These are phyloP conservation scores for Andrena trimmerana DNA, from an alignment of 2,888 invertebrate species.

Conservation along the genomic window DNA sequence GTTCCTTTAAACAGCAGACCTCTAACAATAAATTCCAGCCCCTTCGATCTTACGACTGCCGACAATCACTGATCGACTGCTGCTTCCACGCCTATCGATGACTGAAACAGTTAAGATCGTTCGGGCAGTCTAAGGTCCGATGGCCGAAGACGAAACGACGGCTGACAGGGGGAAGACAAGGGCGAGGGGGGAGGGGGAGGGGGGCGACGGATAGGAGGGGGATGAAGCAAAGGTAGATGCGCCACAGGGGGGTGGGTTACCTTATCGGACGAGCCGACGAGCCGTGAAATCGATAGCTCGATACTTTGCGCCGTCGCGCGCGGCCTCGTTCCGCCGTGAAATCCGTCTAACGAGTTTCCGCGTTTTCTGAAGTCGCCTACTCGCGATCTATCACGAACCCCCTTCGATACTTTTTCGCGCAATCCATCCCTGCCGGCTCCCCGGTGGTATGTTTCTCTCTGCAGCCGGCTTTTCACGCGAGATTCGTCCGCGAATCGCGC, in stretches of 20 bases:
- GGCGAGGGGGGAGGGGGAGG: neutral
- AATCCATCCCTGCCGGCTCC: constrained; percentile 18
- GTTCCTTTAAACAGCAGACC: constrained; percentile 32
- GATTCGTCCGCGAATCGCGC: constrained; percentile 5
- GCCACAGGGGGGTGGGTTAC: constrained; percentile 54
- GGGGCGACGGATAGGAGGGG: neutral
- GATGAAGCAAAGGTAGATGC: constrained; percentile 55
- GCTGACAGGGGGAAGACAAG: neutral
- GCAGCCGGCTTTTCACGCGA: constrained; percentile 16
- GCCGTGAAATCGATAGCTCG: constrained; percentile 76
- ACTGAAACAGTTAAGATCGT: constrained; percentile 63
- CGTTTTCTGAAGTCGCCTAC: constrained; percentile 65
- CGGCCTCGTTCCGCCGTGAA: constrained; percentile 70
- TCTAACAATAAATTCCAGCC: constrained; percentile 46
- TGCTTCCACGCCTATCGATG: constrained; percentile 40
- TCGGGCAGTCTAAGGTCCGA: constrained; percentile 66
- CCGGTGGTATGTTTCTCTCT: neutral
- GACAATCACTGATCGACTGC: constrained; percentile 30
- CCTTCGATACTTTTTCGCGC: constrained; percentile 58
- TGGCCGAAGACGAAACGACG: constrained; percentile 61
- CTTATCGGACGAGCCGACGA: constrained; percentile 72
- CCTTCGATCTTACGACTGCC: neutral
- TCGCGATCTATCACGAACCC: constrained; percentile 59
- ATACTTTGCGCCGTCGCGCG: constrained; percentile 75
- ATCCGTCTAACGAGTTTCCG: constrained; percentile 73